These are phyloP conservation scores for Mycteria americana DNA, from an alignment of 2,797 vertebrate genomes.

Conservation along the genomic window DNA sequence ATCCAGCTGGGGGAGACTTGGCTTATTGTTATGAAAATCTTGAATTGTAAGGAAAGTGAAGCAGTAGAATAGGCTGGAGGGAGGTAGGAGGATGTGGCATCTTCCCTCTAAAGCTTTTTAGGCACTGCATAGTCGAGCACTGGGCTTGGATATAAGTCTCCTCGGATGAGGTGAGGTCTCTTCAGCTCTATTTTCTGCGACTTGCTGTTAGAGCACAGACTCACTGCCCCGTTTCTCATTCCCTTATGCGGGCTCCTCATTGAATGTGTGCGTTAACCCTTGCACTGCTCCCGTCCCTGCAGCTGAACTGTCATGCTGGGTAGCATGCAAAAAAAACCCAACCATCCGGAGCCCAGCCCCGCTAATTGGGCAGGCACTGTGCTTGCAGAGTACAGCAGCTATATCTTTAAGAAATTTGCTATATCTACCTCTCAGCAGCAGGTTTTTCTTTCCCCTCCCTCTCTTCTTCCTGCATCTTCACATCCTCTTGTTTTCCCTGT, in stretches of 20 bases:
- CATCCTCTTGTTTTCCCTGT: not conserved
- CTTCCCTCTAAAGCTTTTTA: not conserved
- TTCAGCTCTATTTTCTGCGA: not conserved
- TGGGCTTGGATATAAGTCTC: not conserved
- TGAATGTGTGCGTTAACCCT: not conserved
- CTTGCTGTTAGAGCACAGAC: not conserved
- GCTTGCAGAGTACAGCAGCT: not conserved
- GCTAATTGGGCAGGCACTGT: rapidly evolving
- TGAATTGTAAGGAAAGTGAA: not conserved
- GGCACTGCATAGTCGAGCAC: rapidly evolving
- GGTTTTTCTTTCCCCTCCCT: not conserved
- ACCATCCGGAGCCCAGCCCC: not conserved
- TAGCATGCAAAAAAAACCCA: not conserved
- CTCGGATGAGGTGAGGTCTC: slow-evolving; percentile 3
- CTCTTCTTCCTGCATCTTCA: not conserved
- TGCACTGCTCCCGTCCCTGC: not conserved
- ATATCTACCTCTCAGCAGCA: not conserved
- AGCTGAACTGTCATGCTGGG: not conserved
- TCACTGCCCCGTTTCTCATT: not conserved
- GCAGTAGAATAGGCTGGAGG: not conserved
- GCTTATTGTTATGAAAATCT: slow-evolving; percentile 29
- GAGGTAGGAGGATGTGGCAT: not conserved
- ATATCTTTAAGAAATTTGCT: slow-evolving; percentile 13
- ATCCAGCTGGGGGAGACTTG: not conserved
- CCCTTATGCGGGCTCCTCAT: not conserved